Evolutionary conservation across 1,140 invertebrate species (phyloP).

Genomic region (Trichomalopsis sarcophagae): DNA sequence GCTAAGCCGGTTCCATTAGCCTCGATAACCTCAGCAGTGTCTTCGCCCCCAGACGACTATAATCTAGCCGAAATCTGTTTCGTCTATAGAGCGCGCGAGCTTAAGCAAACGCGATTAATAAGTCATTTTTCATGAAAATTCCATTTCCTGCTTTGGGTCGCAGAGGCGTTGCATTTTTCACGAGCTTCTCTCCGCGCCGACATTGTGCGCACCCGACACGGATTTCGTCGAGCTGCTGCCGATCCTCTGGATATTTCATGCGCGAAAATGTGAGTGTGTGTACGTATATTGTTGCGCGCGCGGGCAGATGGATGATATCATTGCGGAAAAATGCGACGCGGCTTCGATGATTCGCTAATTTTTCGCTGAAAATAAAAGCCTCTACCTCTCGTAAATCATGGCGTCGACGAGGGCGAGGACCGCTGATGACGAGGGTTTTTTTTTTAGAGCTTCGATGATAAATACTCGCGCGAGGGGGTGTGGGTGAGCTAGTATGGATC

Average conservation of each 20-base stretch:
- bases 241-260: conserved; percentile 23
- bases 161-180: conserved; percentile 23
- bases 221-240: conserved; percentile 1
- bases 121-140: conserved; percentile 25
- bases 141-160: conserved; percentile 10
- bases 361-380: not conserved
- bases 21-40: not conserved
- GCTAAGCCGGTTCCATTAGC: not conserved
- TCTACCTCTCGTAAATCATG: not conserved
- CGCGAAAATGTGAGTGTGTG: not conserved
- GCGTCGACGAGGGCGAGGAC: not conserved
- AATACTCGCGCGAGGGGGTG: not conserved
- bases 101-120: conserved; percentile 34
- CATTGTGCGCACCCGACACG: not conserved
- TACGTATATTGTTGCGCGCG: not conserved
- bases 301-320: conserved; percentile 5
- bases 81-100: not conserved
- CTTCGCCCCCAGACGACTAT: not conserved
- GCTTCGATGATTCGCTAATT: conserved; percentile 26
- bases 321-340: not conserved
- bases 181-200: not conserved
- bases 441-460: not conserved
- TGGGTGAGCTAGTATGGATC: not conserved
- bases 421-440: not conserved
- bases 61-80: not conserved